A percentile compares a stretch with the other conserved stretches of the same genome.
These are phyloP conservation scores for Monodelphis domestica DNA, from an alignment of 2,797 vertebrate genomes.

Conservation along the genomic window DNA sequence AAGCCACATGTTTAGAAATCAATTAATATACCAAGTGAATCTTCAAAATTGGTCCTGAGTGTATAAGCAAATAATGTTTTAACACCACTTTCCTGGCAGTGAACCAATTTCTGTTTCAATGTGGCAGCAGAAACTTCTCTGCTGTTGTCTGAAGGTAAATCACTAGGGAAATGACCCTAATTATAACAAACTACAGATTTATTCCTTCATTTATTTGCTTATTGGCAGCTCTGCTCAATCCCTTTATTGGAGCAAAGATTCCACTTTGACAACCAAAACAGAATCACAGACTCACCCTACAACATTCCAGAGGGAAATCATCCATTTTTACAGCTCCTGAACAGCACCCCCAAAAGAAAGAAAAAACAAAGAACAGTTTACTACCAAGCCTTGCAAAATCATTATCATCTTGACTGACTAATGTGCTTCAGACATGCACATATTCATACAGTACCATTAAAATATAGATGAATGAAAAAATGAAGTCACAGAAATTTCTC, in stretches of 20 bases:
- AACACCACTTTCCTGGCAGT: constrained; percentile 27
- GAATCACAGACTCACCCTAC: neutral
- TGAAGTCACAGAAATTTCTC: neutral
- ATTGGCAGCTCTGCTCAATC: constrained; percentile 43
- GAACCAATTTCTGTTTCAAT: constrained; percentile 46
- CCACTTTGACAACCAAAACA: constrained; percentile 47
- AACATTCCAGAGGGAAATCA: neutral
- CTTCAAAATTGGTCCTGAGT: constrained; percentile 50
- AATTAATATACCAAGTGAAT: constrained; percentile 44
- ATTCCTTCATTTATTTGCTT: constrained; percentile 65
- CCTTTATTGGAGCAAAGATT: constrained; percentile 13
- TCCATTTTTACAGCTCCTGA: neutral
- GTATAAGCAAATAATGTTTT: constrained; percentile 21
- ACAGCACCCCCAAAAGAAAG: constrained; percentile 62
- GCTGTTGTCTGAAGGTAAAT: constrained; percentile 63
- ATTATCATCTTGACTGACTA: neutral
- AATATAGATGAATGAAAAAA: neutral
- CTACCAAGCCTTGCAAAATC: rapidly evolving
- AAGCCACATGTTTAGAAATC: constrained; percentile 55
- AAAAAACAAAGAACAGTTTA: constrained; percentile 16
- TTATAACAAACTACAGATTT: constrained; percentile 62
- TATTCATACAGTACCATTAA: neutral
- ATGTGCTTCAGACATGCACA: neutral
- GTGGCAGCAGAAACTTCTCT: constrained; percentile 53
- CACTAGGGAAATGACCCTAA: constrained; percentile 68